Evolutionary conservation across 2,797 vertebrate species (phyloP), one percentile per base, ranked within the genome.

Genomic region (Gouania willdenowi): DNA sequence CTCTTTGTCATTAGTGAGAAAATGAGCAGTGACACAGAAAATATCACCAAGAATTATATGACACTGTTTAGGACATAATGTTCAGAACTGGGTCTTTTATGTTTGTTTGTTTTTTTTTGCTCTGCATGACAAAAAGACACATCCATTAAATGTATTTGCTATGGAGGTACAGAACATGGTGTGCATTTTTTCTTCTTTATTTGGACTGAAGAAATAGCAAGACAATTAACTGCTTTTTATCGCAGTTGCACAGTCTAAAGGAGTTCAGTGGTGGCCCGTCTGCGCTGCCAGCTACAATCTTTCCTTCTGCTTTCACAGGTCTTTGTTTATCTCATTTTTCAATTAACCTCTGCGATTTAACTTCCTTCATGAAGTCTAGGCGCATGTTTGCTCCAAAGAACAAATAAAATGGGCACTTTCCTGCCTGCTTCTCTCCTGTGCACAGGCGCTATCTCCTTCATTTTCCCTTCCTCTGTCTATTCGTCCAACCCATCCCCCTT

Each of bases 311-410:
- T 83, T 92, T 85, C 82, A 86, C 81, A 75, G 77, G 81, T 82
- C 82, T 92, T 91, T 93, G 88, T 95, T 95, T 94, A 93, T 93
- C 91, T 81, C 77, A 83, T 90, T 94, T 95, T 97, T 94, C 92
- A 94, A 93, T 95, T 95, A 97, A 94, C 91, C 88, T 93, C 88
- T 75, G 53, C 39, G 41, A 91, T 94, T 93, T 92, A 91, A 91
- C 88, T 92, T 90, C 54, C 87, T 79, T 90, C 76, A 72, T 86
- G 89, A 90, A 87, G 79, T 73, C 45, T 68, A 72, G 18, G 50
- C 59, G 46, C 79, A 83, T 90, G 90, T 93, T 93, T 88, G 82
- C 85, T 89, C 82, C 64, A 75, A 84, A 90, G 82, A 91, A 90
- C 85, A 92, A 91, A 90, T 72, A 82, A 90, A 88, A 84, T 84